Percentiles rank a stretch among this genome's conserved stretches.
Evolutionary conservation across 2,888 invertebrate genomes (phyloP).

Genomic region (Heliothis peltigera): DNA sequence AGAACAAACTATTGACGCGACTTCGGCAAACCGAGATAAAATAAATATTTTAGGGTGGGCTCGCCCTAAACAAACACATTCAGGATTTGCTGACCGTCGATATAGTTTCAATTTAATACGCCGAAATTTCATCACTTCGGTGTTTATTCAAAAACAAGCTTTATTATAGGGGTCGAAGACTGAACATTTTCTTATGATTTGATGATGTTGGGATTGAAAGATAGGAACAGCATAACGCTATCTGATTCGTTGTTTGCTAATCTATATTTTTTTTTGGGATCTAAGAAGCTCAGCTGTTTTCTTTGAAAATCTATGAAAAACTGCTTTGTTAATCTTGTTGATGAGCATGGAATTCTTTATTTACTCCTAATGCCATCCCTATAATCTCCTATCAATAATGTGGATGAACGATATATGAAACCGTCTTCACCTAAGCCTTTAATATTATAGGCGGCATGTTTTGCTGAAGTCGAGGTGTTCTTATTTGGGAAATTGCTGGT

Average conservation of each 20-base stretch:
- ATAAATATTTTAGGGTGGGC: conserved; percentile 90
- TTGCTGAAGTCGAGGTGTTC: conserved; percentile 46
- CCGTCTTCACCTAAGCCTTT: not conserved
- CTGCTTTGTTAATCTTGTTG: not conserved
- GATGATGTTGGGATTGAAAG: conserved; percentile 62
- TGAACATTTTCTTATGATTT: conserved; percentile 56
- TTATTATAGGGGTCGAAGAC: conserved; percentile 65
- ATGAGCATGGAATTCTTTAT: not conserved
- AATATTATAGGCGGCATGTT: not conserved
- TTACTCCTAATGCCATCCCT: too few relatives aligned
- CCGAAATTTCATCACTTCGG: conserved; percentile 84
- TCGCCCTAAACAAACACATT: conserved; percentile 89
- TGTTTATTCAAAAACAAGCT: conserved; percentile 69
- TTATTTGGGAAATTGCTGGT: conserved; percentile 59
- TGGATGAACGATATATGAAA: not conserved
- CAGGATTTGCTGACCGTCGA: conserved; percentile 89
- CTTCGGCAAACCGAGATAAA: conserved; percentile 89
- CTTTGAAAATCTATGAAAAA: conserved; percentile 44
- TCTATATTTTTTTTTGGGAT: conserved; percentile 75
- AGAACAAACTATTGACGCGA: conserved; percentile 88
- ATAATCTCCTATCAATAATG: not conserved
- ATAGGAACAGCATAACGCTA: conserved; percentile 66
- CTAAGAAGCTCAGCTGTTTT: conserved; percentile 66
- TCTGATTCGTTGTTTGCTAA: conserved; percentile 78
- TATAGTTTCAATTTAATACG: conserved; percentile 90